phyloP scores from a whole-genome alignment of 2,113 vertebrate species.

The Sprattus sprattus region DNA sequence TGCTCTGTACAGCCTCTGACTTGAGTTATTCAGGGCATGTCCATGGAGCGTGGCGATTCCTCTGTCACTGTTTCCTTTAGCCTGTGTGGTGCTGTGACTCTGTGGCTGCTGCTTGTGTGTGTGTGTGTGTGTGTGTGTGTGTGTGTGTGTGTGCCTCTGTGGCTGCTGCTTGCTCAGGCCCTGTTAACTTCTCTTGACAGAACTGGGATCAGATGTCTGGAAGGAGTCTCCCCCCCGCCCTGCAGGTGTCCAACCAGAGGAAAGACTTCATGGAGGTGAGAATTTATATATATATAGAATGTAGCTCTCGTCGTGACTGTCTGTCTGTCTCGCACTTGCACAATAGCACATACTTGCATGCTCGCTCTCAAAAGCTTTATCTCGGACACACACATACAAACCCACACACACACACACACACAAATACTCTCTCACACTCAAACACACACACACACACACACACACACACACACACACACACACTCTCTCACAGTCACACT shows the following conservation, averaged over 20 bases:
- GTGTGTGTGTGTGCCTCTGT: too few relatives aligned
- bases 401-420: too few relatives aligned
- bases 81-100: not conserved
- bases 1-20: not conserved
- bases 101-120: not conserved
- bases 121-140: too few relatives aligned
- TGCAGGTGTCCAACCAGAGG: slow-evolving; percentile 90
- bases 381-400: not conserved
- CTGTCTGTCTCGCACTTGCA: not conserved
- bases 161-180: not conserved
- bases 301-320: not conserved
- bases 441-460: not conserved
- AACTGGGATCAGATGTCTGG: slow-evolving; percentile 93
- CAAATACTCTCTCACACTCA: too few relatives aligned
- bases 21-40: slow-evolving; percentile 9
- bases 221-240: slow-evolving; percentile 80
- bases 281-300: slow-evolving; percentile 33
- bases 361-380: not conserved
- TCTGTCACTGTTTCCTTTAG: slow-evolving; percentile 2
- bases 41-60: not conserved
- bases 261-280: slow-evolving; percentile 98
- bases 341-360: not conserved
- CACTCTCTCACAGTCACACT: too few relatives aligned
- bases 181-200: slow-evolving; percentile 58
- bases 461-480: too few relatives aligned